Conservation (phyloP, 2,888 invertebrate genomes). For the Mythimna loreyi region DNA sequence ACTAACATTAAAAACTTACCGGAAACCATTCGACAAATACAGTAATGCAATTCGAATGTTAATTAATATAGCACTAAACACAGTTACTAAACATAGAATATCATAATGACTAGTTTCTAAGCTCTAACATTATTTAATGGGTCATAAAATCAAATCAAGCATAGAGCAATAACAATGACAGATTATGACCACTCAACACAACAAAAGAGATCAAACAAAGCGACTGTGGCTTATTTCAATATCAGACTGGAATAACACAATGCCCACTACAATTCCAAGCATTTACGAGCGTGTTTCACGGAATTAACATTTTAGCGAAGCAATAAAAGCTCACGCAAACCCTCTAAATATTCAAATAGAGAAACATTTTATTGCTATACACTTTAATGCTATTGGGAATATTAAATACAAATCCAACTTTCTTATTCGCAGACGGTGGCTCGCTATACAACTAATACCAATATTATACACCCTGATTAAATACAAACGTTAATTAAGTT, state of each 20-base stretch:
- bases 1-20: not conserved
- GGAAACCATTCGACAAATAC: constrained; percentile 2
- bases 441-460: constrained; percentile 23
- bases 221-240: constrained; percentile 76
- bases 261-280: constrained; percentile 75
- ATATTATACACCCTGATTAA: constrained; percentile 24
- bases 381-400: constrained; percentile 66
- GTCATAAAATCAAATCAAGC: constrained; percentile 54
- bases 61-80: constrained; percentile 27
- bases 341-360: constrained; percentile 77
- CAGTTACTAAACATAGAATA: constrained; percentile 32
- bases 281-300: constrained; percentile 82
- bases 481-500: constrained; percentile 41
- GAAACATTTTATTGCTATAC: constrained; percentile 74
- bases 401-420: constrained; percentile 60
- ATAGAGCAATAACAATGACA: constrained; percentile 60
- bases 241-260: constrained; percentile 77
- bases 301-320: constrained; percentile 84
- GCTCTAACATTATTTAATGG: constrained; percentile 41
- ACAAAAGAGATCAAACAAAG: constrained; percentile 75
- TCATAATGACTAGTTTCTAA: constrained; percentile 30
- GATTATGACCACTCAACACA: constrained; percentile 65
- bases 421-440: constrained; percentile 27
- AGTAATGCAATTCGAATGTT: constrained; percentile 26
- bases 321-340: constrained; percentile 83